Conservation (phyloP, 2,888 invertebrate genomes). For the Clusia tigrina region DNA sequence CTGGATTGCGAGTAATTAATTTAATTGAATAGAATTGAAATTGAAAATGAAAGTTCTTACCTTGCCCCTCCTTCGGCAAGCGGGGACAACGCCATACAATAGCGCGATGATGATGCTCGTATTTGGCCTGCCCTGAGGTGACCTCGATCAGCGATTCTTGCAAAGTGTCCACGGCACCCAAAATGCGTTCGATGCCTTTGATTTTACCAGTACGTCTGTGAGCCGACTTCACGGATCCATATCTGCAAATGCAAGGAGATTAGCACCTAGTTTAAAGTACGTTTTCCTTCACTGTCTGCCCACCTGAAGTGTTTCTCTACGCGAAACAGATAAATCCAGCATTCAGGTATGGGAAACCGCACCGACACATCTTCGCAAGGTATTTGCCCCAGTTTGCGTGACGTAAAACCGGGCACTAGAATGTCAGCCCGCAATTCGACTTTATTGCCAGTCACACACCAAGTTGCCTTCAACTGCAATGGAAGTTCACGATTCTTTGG, state of each 20-base stretch:
- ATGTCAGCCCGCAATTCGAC: slow-evolving; percentile 95
- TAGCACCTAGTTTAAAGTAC: background rate
- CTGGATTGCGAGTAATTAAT: background rate
- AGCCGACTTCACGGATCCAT: slow-evolving; percentile 96
- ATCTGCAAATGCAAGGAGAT: slow-evolving; percentile 66
- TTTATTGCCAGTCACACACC: slow-evolving; percentile 88
- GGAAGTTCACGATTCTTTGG: slow-evolving; percentile 97
- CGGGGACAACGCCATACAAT: slow-evolving; percentile 98
- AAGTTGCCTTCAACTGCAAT: slow-evolving; percentile 89
- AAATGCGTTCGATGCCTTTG: slow-evolving; percentile 89
- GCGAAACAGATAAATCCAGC: slow-evolving; percentile 98
- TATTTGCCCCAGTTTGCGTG: slow-evolving; percentile 92
- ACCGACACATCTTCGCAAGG: slow-evolving; percentile 98
- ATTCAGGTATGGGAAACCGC: slow-evolving; percentile 96
- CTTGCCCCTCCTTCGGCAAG: slow-evolving; percentile 98
- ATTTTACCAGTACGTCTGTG: slow-evolving; percentile 88
- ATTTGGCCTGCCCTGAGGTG: slow-evolving; percentile 96
- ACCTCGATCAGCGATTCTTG: slow-evolving; percentile 94
- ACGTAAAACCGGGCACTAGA: slow-evolving; percentile 95
- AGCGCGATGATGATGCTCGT: slow-evolving; percentile 96
- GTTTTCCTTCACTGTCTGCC: background rate
- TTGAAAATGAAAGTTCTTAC: slow-evolving; percentile 67
- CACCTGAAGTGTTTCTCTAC: slow-evolving; percentile 94
- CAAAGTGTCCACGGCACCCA: slow-evolving; percentile 89
- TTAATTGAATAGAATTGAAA: background rate